Conservation (phyloP, 2,888 invertebrate genomes). For the Abscondita cerata region DNA sequence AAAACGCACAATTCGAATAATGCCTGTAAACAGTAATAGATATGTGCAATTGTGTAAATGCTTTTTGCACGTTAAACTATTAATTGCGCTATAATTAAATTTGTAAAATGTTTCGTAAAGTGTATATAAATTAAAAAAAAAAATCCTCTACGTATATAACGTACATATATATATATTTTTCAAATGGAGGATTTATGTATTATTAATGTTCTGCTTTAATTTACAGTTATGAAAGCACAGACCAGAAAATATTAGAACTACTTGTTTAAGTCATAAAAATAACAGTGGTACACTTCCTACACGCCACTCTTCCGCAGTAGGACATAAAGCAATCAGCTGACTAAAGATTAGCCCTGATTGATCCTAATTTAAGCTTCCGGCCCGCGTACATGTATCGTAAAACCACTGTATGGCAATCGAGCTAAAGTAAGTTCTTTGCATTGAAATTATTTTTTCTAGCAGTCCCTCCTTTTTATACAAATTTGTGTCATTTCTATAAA, state of each 20-base stretch:
- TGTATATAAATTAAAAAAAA: no score
- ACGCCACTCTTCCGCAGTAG: slow-evolving; percentile 42
- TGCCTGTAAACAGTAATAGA: no score
- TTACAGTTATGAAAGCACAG: slow-evolving; percentile 1
- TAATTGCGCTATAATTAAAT: no score
- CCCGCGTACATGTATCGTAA: slow-evolving; percentile 43
- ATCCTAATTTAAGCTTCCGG: slow-evolving; percentile 59
- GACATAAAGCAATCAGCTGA: slow-evolving; percentile 59
- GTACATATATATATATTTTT: no score
- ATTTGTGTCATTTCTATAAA: no score
- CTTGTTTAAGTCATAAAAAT: slow-evolving; percentile 28
- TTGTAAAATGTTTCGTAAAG: no score
- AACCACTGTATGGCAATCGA: slow-evolving; percentile 19
- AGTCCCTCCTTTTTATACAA: no score
- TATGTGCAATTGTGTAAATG: no score
- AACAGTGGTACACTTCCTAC: slow-evolving; percentile 34
- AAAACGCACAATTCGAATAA: no score
- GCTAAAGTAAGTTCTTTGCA: slow-evolving; percentile 32
- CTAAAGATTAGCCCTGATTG: slow-evolving; percentile 59
- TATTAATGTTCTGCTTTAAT: not conserved
- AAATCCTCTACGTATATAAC: no score
- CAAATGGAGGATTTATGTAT: no score
- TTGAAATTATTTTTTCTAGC: slow-evolving; percentile 26
- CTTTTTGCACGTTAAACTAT: no score
- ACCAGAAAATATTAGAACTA: slow-evolving; percentile 15